phyloP scores from a whole-genome alignment of 2,797 vertebrate species.

The Acanthurus tractus region DNA sequence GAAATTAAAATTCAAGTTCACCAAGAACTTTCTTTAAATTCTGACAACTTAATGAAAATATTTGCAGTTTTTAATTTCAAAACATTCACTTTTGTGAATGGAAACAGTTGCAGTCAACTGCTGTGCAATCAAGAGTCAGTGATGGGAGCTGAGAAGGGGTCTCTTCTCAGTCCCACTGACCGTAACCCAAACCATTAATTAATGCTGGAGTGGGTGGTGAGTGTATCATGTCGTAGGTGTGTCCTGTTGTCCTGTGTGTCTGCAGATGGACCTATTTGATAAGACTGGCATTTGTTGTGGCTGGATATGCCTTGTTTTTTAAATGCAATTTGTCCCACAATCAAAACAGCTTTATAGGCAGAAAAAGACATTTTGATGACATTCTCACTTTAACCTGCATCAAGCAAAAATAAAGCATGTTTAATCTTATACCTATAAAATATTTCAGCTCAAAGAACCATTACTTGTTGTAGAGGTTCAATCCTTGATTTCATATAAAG shows the following conservation, averaged over 20 bases:
- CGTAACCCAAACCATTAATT: no score
- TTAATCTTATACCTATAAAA: not conserved
- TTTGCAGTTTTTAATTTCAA: no score
- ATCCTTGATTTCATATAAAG: not conserved
- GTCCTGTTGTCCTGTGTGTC: no score
- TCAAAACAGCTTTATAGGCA: not conserved
- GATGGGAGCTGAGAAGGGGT: no score
- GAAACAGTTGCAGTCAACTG: not conserved
- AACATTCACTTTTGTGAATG: not conserved
- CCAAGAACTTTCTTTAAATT: not conserved
- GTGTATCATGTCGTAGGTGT: no score
- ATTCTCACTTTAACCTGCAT: not conserved
- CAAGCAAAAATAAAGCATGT: not conserved
- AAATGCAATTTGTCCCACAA: not conserved
- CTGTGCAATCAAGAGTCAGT: not conserved
- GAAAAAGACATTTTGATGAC: not conserved
- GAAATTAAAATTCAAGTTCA: not conserved
- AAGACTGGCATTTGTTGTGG: not conserved
- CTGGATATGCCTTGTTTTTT: not conserved
- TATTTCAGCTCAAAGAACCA: not conserved
- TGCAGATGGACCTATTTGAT: not conserved
- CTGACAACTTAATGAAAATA: not conserved
- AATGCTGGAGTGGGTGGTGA: no score
- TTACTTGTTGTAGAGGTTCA: not conserved
- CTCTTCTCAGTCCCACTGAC: no score